Percentiles rank a stretch among this genome's conserved stretches.
These are phyloP conservation scores for Drosophila nebulosa DNA, from an alignment of 1,140 invertebrate species.

Conservation along the genomic window DNA sequence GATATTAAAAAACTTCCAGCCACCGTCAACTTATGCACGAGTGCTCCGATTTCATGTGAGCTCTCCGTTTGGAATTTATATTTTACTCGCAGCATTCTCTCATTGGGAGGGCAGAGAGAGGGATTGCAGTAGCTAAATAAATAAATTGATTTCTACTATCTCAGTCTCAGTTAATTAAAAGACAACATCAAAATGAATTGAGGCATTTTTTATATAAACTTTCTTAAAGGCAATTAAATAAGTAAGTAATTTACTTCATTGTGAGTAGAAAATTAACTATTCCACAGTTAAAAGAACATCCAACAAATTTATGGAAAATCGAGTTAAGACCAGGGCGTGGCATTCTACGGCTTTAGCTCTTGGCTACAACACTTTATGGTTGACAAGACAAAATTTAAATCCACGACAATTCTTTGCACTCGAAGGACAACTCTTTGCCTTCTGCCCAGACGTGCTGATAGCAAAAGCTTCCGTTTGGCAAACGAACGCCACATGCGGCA, in stretches of 20 bases:
- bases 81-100: background rate
- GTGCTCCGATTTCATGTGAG: slow-evolving; percentile 46
- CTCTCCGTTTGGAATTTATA: background rate
- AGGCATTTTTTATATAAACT: background rate
- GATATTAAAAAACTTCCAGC: slow-evolving; percentile 31
- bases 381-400: slow-evolving; percentile 54
- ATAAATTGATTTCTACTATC: slow-evolving; percentile 58
- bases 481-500: slow-evolving; percentile 25
- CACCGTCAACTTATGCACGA: slow-evolving; percentile 62
- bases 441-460: slow-evolving; percentile 53
- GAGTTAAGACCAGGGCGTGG: slow-evolving; percentile 37
- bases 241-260: too few species aligned
- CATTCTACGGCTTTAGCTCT: background rate
- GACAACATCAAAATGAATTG: slow-evolving; percentile 17
- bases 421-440: slow-evolving; percentile 31
- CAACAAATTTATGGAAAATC: slow-evolving; percentile 45
- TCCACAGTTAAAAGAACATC: too few species aligned
- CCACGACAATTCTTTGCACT: slow-evolving; percentile 34
- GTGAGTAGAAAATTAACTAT: too few species aligned
- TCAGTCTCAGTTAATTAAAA: slow-evolving; percentile 50
- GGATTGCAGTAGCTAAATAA: slow-evolving; percentile 22
- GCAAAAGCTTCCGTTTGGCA: slow-evolving; percentile 50
- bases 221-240: too few species aligned
- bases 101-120: slow-evolving; percentile 1
- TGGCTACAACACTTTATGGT: slow-evolving; percentile 8